Percentiles rank a stretch among this genome's conserved stretches.
phyloP scores from a whole-genome alignment of 2,113 vertebrate genomes.

The Rhodinocichla rosea region DNA sequence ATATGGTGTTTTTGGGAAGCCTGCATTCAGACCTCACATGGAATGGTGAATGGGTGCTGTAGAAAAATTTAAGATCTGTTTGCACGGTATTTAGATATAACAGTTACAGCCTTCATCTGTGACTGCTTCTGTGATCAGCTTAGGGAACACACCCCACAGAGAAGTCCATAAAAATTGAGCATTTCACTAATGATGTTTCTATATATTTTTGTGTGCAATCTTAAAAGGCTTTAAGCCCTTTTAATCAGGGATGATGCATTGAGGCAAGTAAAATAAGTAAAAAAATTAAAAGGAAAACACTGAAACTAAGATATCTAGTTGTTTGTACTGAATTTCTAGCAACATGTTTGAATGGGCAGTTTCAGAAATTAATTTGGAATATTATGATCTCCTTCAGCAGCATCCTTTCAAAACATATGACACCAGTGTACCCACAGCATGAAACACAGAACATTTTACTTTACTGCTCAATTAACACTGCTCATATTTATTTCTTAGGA shows the following conservation, averaged over 20 bases:
- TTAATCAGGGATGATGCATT: not conserved
- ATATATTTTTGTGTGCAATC: not conserved
- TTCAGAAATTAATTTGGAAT: not conserved
- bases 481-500: not conserved
- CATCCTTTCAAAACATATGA: not conserved
- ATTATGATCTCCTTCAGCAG: not conserved
- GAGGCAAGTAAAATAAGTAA: not conserved
- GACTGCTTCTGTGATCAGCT: not conserved
- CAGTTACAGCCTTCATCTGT: not conserved
- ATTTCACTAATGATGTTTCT: not conserved
- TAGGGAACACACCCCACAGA: not conserved
- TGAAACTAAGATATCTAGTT: not conserved
- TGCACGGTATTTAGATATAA: not conserved
- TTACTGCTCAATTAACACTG: not conserved
- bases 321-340: not conserved
- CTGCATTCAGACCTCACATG: not conserved
- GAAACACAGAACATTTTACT: not conserved
- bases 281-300: not conserved
- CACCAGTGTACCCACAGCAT: not conserved
- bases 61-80: not conserved
- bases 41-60: not conserved
- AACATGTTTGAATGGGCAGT: not conserved
- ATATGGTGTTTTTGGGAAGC: not conserved
- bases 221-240: not conserved
- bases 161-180: not conserved